Evolutionary conservation across 1,140 invertebrate species (phyloP).

Genomic region (Drosophila mayri): DNA sequence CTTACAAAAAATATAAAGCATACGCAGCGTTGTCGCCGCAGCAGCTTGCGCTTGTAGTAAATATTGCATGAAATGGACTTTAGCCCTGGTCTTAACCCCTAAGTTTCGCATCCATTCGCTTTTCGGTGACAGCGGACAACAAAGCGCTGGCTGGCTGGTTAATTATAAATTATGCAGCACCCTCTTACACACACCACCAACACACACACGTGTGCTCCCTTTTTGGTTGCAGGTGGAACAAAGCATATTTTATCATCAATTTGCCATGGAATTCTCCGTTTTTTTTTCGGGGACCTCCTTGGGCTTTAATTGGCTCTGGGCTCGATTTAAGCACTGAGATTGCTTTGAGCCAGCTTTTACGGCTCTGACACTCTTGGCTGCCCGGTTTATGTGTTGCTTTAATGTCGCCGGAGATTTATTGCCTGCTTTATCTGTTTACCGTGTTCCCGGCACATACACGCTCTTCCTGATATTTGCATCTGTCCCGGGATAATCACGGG

Average conservation of each 20-base stretch:
- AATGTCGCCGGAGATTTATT: conserved; percentile 65
- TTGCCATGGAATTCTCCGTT: conserved; percentile 42
- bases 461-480: conserved; percentile 42
- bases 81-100: conserved; percentile 13
- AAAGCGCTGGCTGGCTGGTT: conserved; percentile 39
- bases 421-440: conserved; percentile 35
- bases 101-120: conserved; percentile 17
- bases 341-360: conserved; percentile 12
- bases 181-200: not conserved
- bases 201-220: not conserved
- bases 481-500: conserved; percentile 16
- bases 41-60: conserved; percentile 3
- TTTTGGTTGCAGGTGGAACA: conserved; percentile 45
- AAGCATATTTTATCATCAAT: conserved; percentile 59
- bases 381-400: conserved; percentile 55
- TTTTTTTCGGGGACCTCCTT: conserved; percentile 9
- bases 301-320: conserved; percentile 44
- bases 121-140: conserved; percentile 41
- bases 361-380: conserved; percentile 23
- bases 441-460: conserved; percentile 7
- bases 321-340: conserved; percentile 19
- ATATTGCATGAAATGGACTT: conserved; percentile 21
- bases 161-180: conserved; percentile 68
- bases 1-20: conserved; percentile 30
- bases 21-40: conserved; percentile 27